Evolutionary conservation across 2,113 vertebrate genomes (phyloP), one percentile per base, ranked within the genome.

Genomic region (Ciconia boyciana): DNA sequence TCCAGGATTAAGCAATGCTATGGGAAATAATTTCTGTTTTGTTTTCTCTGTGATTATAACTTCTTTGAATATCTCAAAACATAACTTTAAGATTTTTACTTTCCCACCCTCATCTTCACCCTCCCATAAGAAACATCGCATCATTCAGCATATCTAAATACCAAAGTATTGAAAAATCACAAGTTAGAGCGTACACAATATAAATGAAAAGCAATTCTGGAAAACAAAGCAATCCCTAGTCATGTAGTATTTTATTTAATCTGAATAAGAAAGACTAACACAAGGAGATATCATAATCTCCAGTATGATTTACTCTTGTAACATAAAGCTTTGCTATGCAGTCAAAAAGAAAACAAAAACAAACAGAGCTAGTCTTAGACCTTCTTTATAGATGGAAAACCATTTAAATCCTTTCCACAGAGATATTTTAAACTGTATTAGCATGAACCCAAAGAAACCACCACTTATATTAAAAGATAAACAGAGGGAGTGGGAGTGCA

Each of bases 401-500:
- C 3, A 58, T 51, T 66, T 72, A 55, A 93, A 62, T 58, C 34
- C 17, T 85, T 87, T 85, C 65, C 20, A 85, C 22, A 13, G 17
- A 79, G 21, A 41, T 78, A 31, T 88, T 88, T 92, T 64, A 65
- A 92, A 68, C 10, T 11, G 5, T 26, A 32, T 51, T 69, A 64
- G 12, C 39, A 79, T 21, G 16, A 89, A 81, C 11, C 29, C 16
- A 12, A 79, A 83, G n/a, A 57, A 88, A 52, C 2, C 6, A 17
- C 28, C 8, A 44, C 10, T 74, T 75, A 31, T 7, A 80, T 36
- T 69, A 51, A 77, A 85, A 86, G 26, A 60, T 21, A 84, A 82
- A 60, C 10, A 32, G 15, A 80, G 21, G 36, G 41, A 29, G 36
- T 4, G 4, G 64, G n/a, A 77, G 31, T 8, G 1, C 0, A 0